Evolutionary conservation across 2,797 vertebrate genomes (phyloP).

Genomic region (Mormyrops attenuatus): DNA sequence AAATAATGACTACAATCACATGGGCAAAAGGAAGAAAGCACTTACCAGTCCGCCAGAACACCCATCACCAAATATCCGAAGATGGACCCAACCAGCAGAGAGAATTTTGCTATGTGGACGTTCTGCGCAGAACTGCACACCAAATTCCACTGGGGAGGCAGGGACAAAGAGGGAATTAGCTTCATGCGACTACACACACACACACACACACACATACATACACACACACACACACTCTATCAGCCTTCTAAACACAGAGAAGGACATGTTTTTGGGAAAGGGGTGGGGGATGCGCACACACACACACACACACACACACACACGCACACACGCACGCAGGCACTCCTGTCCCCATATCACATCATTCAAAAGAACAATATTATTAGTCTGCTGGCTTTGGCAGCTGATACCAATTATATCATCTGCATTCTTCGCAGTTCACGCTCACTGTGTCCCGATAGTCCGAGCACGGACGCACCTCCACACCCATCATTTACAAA

Average conservation of each 20-base stretch:
- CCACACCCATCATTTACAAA: background rate
- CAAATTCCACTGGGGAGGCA: slow-evolving; percentile 82
- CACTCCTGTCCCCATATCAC: background rate
- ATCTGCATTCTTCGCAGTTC: background rate
- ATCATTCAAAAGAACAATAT: background rate
- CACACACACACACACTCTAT: background rate
- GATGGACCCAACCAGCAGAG: slow-evolving; percentile 91
- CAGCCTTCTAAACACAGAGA: background rate
- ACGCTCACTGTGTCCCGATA: background rate
- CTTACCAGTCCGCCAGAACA: slow-evolving; percentile 94
- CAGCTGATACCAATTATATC: background rate
- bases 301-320: background rate
- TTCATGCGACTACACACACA: background rate
- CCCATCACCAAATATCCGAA: slow-evolving; percentile 94
- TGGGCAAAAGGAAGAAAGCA: slow-evolving; percentile 12
- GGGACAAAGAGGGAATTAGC: slow-evolving; percentile 36
- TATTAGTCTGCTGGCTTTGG: background rate
- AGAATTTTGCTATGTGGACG: slow-evolving; percentile 97
- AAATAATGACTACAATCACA: background rate
- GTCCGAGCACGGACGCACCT: background rate
- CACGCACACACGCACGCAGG: background rate
- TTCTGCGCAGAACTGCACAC: slow-evolving; percentile 87
- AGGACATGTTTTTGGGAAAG: background rate
- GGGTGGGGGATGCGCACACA: background rate
- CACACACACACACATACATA: too few relatives aligned